Evolutionary conservation across 2,797 vertebrate species (phyloP).

Genomic region (Prunella strophiata): DNA sequence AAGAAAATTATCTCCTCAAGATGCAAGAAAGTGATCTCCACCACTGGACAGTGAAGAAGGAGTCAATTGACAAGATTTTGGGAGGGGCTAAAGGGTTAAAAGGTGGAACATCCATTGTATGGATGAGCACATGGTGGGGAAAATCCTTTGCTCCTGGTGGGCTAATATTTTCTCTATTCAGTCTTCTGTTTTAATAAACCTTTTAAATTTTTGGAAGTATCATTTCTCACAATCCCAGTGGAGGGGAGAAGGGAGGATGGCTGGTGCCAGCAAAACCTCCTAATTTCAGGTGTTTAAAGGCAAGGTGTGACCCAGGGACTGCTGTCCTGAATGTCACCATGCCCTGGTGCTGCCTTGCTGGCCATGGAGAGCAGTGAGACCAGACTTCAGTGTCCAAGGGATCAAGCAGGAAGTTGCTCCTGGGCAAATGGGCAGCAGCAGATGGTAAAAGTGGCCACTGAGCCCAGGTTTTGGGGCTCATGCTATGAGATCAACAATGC

Average conservation of each 20-base stretch:
- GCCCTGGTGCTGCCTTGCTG: neutral
- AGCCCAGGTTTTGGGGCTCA: neutral
- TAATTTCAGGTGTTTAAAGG: neutral
- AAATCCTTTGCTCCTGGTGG: neutral
- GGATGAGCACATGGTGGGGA: neutral
- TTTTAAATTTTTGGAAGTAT: neutral
- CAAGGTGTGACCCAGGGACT: neutral
- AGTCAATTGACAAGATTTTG: neutral
- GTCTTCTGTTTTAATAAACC: neutral
- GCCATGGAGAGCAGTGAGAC: neutral
- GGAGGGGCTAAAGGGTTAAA: neutral
- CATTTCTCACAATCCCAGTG: neutral
- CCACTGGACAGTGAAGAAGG: neutral
- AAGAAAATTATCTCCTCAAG: neutral
- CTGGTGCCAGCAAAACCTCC: neutral
- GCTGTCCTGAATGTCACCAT: rapidly evolving
- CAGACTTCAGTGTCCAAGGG: neutral
- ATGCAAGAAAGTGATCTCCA: neutral
- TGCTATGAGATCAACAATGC: neutral
- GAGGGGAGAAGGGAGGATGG: neutral
- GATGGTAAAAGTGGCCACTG: neutral
- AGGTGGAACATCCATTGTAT: neutral
- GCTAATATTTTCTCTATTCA: neutral
- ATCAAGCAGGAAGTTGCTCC: neutral
- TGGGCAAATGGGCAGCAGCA: neutral